Conservation (phyloP, 2,113 vertebrate genomes). For the Esox niger region DNA sequence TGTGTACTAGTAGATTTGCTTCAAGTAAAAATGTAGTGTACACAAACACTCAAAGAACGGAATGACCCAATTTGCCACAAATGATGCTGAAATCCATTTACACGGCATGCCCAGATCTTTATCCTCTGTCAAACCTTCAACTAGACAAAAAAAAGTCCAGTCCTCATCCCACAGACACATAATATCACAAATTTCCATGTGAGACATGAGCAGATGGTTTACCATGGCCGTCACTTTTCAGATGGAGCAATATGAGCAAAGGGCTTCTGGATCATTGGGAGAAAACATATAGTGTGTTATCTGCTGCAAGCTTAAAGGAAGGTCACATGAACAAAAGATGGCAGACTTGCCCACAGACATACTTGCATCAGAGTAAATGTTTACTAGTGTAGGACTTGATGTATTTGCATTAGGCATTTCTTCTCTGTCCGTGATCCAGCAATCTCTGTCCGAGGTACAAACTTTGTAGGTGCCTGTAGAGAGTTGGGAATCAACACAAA, state of each 20-base stretch:
- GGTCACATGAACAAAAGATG: slow-evolving; percentile 23
- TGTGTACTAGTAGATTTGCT: too few species aligned
- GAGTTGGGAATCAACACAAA: too few species aligned
- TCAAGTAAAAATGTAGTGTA: too few species aligned
- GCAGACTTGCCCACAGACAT: slow-evolving; percentile 7
- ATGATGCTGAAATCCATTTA: slow-evolving; percentile 32
- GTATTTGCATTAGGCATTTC: slow-evolving; percentile 25
- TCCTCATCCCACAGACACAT: slow-evolving; percentile 16
- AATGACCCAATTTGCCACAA: slow-evolving; percentile 17
- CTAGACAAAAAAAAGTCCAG: slow-evolving; percentile 19
- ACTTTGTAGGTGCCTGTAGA: too few species aligned
- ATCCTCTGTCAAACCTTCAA: slow-evolving; percentile 2
- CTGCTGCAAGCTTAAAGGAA: slow-evolving; percentile 18
- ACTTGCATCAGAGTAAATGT: slow-evolving; percentile 10
- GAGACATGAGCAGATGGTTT: slow-evolving; percentile 16
- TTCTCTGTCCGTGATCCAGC: slow-evolving; percentile 19
- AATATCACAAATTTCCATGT: slow-evolving; percentile 2
- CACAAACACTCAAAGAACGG: slow-evolving; percentile 8
- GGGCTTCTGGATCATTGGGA: slow-evolving; percentile 34
- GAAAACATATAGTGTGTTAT: slow-evolving; percentile 21
- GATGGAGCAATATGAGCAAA: slow-evolving; percentile 31
- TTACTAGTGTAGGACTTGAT: slow-evolving; percentile 24
- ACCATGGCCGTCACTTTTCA: slow-evolving; percentile 35
- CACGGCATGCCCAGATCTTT: slow-evolving; percentile 17
- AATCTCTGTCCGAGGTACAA: slow-evolving; percentile 27